A percentile compares a stretch with the other conserved stretches of the same genome.
These are phyloP conservation scores for Indri indri DNA, from an alignment of 2,113 vertebrate genomes.

Conservation along the genomic window DNA sequence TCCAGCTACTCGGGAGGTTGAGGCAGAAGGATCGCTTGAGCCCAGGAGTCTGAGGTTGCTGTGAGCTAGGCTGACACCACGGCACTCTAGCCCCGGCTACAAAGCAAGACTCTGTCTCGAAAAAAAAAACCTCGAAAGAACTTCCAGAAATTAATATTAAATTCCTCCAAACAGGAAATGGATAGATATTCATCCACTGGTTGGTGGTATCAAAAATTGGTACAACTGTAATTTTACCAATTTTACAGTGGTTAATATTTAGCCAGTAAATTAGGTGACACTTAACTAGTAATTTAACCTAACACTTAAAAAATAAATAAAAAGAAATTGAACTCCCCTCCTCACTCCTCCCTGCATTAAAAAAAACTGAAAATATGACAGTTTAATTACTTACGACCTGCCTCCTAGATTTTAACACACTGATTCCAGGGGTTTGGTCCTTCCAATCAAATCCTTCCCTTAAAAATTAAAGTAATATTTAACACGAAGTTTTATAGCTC, in stretches of 20 bases:
- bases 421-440: background rate
- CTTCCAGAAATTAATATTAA: background rate
- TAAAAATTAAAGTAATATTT: background rate
- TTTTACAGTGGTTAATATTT: slow-evolving; percentile 38
- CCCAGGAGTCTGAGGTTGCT: too few species aligned
- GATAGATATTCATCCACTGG: background rate
- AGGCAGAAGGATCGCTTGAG: too few species aligned
- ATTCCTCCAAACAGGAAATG: background rate
- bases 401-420: background rate
- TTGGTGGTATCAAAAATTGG: background rate
- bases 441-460: background rate
- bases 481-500: background rate
- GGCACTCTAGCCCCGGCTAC: too few species aligned
- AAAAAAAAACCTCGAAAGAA: background rate
- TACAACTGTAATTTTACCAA: background rate
- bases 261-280: background rate
- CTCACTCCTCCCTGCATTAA: too few species aligned
- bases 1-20: too few species aligned
- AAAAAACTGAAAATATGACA: background rate
- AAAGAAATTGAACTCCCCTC: too few species aligned
- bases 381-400: background rate
- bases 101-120: too few species aligned
- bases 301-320: too few species aligned
- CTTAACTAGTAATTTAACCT: background rate
- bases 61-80: too few species aligned